Base-by-base conservation (phyloP, 1,140 invertebrate species). In the Sarcophaga peregrina region DNA sequence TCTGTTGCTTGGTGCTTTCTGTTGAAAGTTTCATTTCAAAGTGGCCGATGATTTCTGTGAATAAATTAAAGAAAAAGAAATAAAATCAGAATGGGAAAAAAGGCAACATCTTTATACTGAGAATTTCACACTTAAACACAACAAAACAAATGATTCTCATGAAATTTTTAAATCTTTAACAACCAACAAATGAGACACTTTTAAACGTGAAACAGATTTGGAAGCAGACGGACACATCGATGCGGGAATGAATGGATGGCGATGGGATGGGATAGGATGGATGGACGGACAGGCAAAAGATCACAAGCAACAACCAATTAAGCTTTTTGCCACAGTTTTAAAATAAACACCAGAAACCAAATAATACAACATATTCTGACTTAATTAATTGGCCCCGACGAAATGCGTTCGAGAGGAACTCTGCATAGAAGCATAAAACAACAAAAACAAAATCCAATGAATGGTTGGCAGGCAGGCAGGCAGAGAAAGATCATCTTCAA, bases 301-400 rank as follows among this genome's bases (percentile, higher is more conserved):
- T 68, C 62, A 68, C n/a, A 50, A 78, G 9, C 75, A 50, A 78
- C 75, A 78, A 78, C 75, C 75, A 78, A 78, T 78, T 78, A 78
- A 78, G 75, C 75, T 78, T 78, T 47, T 78, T 78, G n/a, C n/a
- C 47, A n/a, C 47, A 78, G 37, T 45, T 20, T 50, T 50, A 8
- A 76, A 76, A 8, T 48, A 48, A 50, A 78, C 75, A 50, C 47
- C n/a, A 78, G 48, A 50, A 78, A 25, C 75, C 75, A 78, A 78
- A 78, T 78, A 50, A 78, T 20, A 78, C 75, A 78, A 78, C 75
- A 78, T 78, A 78, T 78, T 78, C 75, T 78, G 75, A 78, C 75
- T 78, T 78, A 78, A 78, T 78, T 78, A 78, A 78, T 78, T 78
- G 75, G 75, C 75, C 4, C 75, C 52, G 75, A n/a, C 25, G 50